Percentiles rank a stretch among this genome's conserved stretches.
Conservation (phyloP, 2,888 invertebrate species). For the Salpingus planirostris region DNA sequence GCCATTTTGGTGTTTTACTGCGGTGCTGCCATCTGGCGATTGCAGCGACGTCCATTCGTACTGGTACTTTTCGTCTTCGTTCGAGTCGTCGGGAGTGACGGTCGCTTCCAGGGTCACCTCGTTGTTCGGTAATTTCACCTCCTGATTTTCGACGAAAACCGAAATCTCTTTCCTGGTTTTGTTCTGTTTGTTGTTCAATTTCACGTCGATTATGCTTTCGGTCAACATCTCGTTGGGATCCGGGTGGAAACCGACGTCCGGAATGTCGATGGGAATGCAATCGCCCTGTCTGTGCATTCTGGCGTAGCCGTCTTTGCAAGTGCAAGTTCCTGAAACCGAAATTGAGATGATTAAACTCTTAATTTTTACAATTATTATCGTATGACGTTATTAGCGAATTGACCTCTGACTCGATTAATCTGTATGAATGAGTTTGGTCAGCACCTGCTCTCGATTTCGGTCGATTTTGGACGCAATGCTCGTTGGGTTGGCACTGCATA, state of each 20-base stretch:
- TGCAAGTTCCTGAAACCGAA: constrained; percentile 65
- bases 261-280: constrained; percentile 34
- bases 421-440: constrained; percentile 43
- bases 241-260: constrained; percentile 24
- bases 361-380: background rate
- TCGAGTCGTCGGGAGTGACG: constrained; percentile 62
- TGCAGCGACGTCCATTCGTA: constrained; percentile 84
- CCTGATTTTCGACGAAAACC: constrained; percentile 68
- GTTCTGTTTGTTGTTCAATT: constrained; percentile 36
- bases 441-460: constrained; percentile 49
- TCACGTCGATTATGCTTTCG: constrained; percentile 23
- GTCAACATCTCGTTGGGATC: constrained; percentile 22
- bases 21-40: constrained; percentile 66
- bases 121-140: constrained; percentile 73
- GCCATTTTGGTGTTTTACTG: constrained; percentile 75
- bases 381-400: background rate
- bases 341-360: too few relatives aligned
- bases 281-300: constrained; percentile 38
- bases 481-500: constrained; percentile 57
- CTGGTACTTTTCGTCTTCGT: constrained; percentile 66
- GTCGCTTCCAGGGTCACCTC: constrained; percentile 76
- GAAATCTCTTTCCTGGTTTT: constrained; percentile 56
- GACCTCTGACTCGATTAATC: background rate
- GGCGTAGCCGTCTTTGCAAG: constrained; percentile 56
- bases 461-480: constrained; percentile 54